A percentile compares a stretch with the other conserved stretches of the same genome.
phyloP scores from a whole-genome alignment of 2,888 invertebrate genomes.

The Cheilosia vernalis region DNA sequence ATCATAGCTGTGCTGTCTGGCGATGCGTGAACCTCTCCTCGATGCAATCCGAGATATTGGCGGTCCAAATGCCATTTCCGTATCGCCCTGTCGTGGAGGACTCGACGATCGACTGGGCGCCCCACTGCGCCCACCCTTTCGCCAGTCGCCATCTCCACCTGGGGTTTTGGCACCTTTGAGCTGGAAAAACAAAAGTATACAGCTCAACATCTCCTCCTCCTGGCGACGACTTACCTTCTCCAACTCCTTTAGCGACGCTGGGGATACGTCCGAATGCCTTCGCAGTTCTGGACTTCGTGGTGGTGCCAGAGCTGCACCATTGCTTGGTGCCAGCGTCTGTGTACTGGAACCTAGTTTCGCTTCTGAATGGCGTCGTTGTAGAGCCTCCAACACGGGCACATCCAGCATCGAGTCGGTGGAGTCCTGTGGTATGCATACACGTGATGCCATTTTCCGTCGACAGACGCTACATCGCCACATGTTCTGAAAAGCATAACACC shows the following conservation, averaged over 20 bases:
- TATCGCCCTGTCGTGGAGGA: constrained; percentile 84
- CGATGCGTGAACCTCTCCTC: constrained; percentile 86
- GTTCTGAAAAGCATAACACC: constrained; percentile 83
- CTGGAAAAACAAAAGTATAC: constrained; percentile 81
- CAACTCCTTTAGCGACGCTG: constrained; percentile 93
- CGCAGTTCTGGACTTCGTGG: constrained; percentile 92
- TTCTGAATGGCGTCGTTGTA: constrained; percentile 93
- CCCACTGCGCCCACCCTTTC: constrained; percentile 86
- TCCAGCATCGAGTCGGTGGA: constrained; percentile 93
- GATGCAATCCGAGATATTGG: constrained; percentile 83
- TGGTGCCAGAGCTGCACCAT: constrained; percentile 88
- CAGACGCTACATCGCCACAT: constrained; percentile 96
- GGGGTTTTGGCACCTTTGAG: constrained; percentile 87
- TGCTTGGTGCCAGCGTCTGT: constrained; percentile 83
- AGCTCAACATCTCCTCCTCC: not conserved
- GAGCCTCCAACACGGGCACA: constrained; percentile 90
- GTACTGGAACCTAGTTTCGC: constrained; percentile 87
- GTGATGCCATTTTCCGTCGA: constrained; percentile 91
- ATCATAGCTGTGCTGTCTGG: constrained; percentile 92
- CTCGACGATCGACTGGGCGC: constrained; percentile 87
- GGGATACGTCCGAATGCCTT: constrained; percentile 93
- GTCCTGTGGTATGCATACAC: constrained; percentile 90
- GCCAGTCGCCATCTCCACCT: constrained; percentile 85
- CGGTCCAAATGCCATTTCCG: constrained; percentile 79
- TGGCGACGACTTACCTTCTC: constrained; percentile 88